Evolutionary conservation across 2,888 invertebrate genomes (phyloP), one percentile per base, ranked within the genome.

Genomic region (Cacoxenus indagator): DNA sequence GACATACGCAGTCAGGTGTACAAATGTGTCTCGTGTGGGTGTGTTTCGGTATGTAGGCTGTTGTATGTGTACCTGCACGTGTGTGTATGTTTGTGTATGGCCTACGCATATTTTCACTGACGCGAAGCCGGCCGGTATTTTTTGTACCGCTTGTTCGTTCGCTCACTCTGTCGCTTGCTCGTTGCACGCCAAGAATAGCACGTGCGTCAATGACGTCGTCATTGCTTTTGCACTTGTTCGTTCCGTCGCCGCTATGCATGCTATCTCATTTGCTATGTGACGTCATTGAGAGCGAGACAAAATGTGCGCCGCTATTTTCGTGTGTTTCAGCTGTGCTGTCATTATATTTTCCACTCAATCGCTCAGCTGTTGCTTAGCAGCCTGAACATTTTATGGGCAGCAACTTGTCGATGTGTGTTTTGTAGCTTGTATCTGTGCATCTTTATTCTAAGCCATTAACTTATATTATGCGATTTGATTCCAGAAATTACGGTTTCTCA

Each of bases 171-270:
- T 22, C 51, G 46, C 64, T 67, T 54, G 65, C 62, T 17, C 67
- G 45, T 27, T 46, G 55, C 46, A 27, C 27, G 4, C 43, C 68
- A 69, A 72, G 68, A 72, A 71, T 73, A 73, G 46, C 78, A 78
- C 76, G 80, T 78, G 81, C 71, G 68, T 78, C 70, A 70, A 73
- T 84, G 82, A 84, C 84, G 84, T 84, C 79, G 70, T 26, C 3
- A 62, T 71, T 72, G 22, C 22, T 37, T 4, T 2, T 37, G 3
- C 31, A 31, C 14, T 8, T 37, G 37, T 37, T 1, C 14, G 37
- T 37, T 22, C 6, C 8, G 51, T 19, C 17, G 2, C 26, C 45
- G 57, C 46, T n/a, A 2, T 29, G 57, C 24, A 17, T 29, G 29
- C 37, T 29, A 22, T 43, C 51, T 76, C 75, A 71, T 68, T 48